Conservation (phyloP, 2,113 vertebrate genomes). For the Alces alces region DNA sequence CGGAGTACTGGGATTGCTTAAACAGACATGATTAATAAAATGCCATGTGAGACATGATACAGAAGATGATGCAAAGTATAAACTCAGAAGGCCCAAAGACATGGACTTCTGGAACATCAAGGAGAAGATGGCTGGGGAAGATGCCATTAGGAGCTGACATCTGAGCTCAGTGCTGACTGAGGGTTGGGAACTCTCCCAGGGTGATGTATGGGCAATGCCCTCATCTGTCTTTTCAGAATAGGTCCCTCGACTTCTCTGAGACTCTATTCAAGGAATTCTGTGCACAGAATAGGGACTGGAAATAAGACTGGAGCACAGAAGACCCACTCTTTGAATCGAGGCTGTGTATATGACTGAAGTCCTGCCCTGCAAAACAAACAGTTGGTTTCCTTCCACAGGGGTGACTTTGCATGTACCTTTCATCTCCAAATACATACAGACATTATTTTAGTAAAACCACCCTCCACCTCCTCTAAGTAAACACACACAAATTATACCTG, state of each 20-base stretch:
- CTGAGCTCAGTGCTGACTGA: not conserved
- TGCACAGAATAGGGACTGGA: not conserved
- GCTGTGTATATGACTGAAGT: not conserved
- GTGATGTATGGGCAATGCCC: not conserved
- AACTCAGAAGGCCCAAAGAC: not conserved
- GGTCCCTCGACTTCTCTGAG: not conserved
- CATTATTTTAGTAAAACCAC: conserved; percentile 5
- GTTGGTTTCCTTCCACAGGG: not conserved
- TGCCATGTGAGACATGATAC: no score
- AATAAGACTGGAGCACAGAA: not conserved
- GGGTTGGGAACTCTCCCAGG: not conserved
- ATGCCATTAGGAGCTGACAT: not conserved
- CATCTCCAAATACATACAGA: not conserved
- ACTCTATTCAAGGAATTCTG: not conserved
- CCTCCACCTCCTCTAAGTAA: not conserved
- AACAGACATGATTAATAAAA: not conserved
- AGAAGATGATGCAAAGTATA: not conserved
- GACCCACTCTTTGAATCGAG: not conserved
- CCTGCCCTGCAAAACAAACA: not conserved
- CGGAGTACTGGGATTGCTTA: not conserved
- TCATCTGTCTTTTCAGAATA: not conserved
- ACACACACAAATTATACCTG: not conserved
- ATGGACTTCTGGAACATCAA: not conserved
- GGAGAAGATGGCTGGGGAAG: not conserved
- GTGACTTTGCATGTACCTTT: not conserved